phyloP scores from a whole-genome alignment of 1,140 invertebrate genomes.

The Brachionus koreanus region DNA sequence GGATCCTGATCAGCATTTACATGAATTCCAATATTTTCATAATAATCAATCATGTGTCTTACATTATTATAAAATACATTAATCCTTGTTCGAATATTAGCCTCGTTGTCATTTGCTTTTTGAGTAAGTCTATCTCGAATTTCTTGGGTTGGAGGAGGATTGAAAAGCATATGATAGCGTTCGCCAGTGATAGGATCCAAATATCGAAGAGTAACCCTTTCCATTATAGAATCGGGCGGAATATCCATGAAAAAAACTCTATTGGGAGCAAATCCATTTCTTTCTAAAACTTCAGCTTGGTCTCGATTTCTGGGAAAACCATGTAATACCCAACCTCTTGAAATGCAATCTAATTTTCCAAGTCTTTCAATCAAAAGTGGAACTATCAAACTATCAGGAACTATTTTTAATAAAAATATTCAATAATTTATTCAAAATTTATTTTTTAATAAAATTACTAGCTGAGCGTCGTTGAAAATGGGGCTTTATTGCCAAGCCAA shows the following conservation, averaged over 20 bases:
- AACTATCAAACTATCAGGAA: conserved; percentile 57
- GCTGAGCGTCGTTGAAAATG: conserved; percentile 53
- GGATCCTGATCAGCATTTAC: conserved; percentile 58
- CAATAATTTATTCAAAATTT: neutral
- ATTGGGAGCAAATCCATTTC: conserved; percentile 54
- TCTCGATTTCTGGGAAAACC: conserved; percentile 55
- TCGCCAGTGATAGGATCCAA: conserved; percentile 58
- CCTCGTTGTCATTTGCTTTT: conserved; percentile 50
- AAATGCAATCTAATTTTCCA: conserved; percentile 56
- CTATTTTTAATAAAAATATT: conserved; percentile 46
- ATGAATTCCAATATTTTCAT: conserved; percentile 52
- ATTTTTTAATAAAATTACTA: conserved; percentile 47
- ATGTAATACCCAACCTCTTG: conserved; percentile 57
- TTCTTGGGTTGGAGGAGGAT: conserved; percentile 55
- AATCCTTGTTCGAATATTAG: conserved; percentile 50
- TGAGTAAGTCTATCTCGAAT: conserved; percentile 52
- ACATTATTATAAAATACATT: conserved; percentile 51
- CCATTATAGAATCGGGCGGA: conserved; percentile 56
- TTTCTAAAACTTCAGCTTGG: conserved; percentile 54
- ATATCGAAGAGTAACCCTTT: conserved; percentile 53
- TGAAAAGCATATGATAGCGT: conserved; percentile 57
- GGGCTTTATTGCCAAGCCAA: conserved; percentile 53
- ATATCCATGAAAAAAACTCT: conserved; percentile 59
- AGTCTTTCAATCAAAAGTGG: conserved; percentile 53
- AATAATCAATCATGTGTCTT: conserved; percentile 55